These are phyloP conservation scores for Clanis bilineata DNA, from an alignment of 2,888 invertebrate genomes.

Conservation along the genomic window DNA sequence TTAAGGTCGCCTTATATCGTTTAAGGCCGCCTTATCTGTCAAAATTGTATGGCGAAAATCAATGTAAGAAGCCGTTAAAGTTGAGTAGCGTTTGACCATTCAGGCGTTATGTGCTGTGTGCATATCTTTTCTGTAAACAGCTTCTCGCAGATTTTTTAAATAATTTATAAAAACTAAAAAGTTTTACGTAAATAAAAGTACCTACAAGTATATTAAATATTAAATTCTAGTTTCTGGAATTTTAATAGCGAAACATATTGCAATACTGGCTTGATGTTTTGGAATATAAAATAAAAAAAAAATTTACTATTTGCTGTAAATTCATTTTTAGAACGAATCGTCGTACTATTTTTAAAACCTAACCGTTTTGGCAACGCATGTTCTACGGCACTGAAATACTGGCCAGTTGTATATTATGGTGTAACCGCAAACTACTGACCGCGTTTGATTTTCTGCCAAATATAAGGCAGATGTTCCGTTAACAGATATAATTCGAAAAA, in stretches of 20 bases:
- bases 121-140: too few species aligned
- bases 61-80: too few species aligned
- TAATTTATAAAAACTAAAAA: too few species aligned
- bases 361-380: slow-evolving; percentile 18
- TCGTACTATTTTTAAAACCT: background rate
- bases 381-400: slow-evolving; percentile 15
- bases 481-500: background rate
- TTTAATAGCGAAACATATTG: background rate
- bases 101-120: too few species aligned
- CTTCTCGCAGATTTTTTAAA: too few species aligned
- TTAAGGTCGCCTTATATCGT: too few species aligned
- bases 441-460: slow-evolving; percentile 38
- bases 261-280: background rate
- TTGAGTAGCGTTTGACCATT: too few species aligned
- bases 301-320: background rate
- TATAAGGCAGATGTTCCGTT: slow-evolving; percentile 22
- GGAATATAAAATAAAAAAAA: slow-evolving; percentile 1
- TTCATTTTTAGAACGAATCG: background rate
- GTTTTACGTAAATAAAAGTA: too few species aligned
- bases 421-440: slow-evolving; percentile 30
- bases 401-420: slow-evolving; percentile 23
- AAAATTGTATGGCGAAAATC: too few species aligned
- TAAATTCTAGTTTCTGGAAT: too few species aligned
- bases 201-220: too few species aligned
- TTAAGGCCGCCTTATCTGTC: too few species aligned